Conservation (phyloP, 2,797 vertebrate species). For the Pyrrhura leucotis region DNA sequence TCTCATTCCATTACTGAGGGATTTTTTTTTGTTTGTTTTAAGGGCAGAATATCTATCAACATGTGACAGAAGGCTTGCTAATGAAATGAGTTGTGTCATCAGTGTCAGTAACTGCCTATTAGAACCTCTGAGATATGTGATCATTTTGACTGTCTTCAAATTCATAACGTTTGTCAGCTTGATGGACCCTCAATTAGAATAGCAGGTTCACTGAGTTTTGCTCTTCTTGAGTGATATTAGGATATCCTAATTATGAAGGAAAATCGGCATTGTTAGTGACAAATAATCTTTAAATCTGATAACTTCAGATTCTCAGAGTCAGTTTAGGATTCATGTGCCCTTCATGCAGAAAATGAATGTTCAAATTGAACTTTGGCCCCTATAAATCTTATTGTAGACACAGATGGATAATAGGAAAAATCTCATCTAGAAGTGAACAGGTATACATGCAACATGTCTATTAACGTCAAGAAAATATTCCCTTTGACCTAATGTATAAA, state of each 20-base stretch:
- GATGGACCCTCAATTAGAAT: constrained; percentile 5
- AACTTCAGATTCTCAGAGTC: neutral
- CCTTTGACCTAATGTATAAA: neutral
- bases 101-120: constrained; percentile 14
- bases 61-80: constrained; percentile 32
- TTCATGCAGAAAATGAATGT: neutral
- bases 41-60: neutral
- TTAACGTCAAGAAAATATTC: neutral
- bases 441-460: neutral
- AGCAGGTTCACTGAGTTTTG: neutral
- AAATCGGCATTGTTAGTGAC: neutral
- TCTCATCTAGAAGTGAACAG: neutral
- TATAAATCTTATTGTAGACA: neutral
- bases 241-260: constrained; percentile 16
- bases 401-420: neutral
- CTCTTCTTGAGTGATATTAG: neutral
- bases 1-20: constrained; percentile 2
- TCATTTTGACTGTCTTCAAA: constrained; percentile 40
- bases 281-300: neutral
- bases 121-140: constrained; percentile 2
- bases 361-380: neutral
- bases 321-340: neutral
- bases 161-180: constrained; percentile 24
- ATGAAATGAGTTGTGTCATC: constrained; percentile 48
- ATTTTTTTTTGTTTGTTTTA: neutral